Percentiles rank a stretch among this genome's conserved stretches.
Evolutionary conservation across 2,888 invertebrate genomes (phyloP).

Genomic region (Blastobasis adustella): DNA sequence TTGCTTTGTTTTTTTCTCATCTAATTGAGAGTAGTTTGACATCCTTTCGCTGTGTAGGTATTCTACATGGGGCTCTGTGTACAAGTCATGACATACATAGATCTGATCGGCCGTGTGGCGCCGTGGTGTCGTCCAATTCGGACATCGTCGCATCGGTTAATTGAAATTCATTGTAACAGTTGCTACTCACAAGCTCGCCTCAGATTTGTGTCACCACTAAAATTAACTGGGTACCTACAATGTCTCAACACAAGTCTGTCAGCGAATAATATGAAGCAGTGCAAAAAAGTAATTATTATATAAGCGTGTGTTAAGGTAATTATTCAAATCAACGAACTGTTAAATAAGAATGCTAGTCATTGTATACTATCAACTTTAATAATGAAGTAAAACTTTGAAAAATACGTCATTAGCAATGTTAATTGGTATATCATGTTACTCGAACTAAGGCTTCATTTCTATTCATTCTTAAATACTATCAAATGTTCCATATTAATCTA

Average conservation of each 20-base stretch:
- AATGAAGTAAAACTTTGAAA: too few relatives aligned
- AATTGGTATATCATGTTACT: too few relatives aligned
- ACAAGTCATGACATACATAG: conserved; percentile 17
- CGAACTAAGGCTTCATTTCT: too few relatives aligned
- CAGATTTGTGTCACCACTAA: conserved; percentile 46
- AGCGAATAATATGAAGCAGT: conserved; percentile 30
- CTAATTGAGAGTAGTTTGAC: too few relatives aligned
- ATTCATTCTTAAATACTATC: too few relatives aligned
- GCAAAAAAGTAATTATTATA: conserved; percentile 28
- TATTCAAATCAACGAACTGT: conserved; percentile 59
- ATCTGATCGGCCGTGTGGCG: conserved; percentile 29
- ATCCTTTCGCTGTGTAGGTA: too few relatives aligned
- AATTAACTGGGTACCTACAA: conserved; percentile 32
- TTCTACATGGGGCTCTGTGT: too few relatives aligned
- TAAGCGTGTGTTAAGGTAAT: conserved; percentile 40
- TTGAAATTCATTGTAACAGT: conserved; percentile 49
- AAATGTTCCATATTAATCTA: too few relatives aligned
- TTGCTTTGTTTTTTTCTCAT: too few relatives aligned
- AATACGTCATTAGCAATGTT: too few relatives aligned
- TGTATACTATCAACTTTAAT: conserved; percentile 22
- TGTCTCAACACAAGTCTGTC: conserved; percentile 20
- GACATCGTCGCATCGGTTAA: conserved; percentile 40
- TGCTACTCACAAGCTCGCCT: conserved; percentile 20
- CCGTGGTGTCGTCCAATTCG: conserved; percentile 42
- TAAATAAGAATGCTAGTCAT: conserved; percentile 61